phyloP scores from a whole-genome alignment of 2,888 invertebrate genomes.

The Heteromurus nitidus region DNA sequence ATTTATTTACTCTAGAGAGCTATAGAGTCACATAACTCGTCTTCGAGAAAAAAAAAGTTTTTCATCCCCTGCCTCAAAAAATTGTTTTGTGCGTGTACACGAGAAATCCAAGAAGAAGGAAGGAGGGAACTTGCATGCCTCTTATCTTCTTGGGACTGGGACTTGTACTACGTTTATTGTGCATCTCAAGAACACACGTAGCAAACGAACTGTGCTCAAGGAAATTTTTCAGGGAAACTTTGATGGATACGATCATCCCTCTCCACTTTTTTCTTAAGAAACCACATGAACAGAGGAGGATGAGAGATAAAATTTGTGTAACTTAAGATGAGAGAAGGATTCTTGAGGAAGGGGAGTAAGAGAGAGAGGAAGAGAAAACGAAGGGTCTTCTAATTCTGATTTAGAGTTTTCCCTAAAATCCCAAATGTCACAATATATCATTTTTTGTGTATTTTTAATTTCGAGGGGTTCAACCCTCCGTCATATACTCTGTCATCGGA shows the following conservation, averaged over 20 bases:
- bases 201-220: not conserved
- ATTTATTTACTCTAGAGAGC: conserved; percentile 1
- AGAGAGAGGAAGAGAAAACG: conserved; percentile 18
- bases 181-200: not conserved
- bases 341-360: no score
- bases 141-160: not conserved
- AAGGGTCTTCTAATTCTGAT: conserved; percentile 59
- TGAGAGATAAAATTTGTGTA: no score
- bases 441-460: conserved; percentile 71
- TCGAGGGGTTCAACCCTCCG: conserved; percentile 66
- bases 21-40: not conserved
- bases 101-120: not conserved
- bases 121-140: conserved; percentile 11
- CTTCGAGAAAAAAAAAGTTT: no score
- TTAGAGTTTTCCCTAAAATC: conserved; percentile 67
- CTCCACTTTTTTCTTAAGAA: conserved; percentile 10
- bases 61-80: no score
- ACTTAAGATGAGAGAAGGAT: not conserved
- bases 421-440: conserved; percentile 70
- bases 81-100: not conserved
- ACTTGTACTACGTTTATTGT: no score
- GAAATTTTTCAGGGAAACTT: conserved; percentile 10
- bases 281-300: no score
- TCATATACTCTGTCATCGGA: conserved; percentile 55
- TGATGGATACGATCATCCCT: not conserved